These are phyloP conservation scores for Alethe diademata DNA, from an alignment of 2,113 vertebrate genomes.

Conservation along the genomic window DNA sequence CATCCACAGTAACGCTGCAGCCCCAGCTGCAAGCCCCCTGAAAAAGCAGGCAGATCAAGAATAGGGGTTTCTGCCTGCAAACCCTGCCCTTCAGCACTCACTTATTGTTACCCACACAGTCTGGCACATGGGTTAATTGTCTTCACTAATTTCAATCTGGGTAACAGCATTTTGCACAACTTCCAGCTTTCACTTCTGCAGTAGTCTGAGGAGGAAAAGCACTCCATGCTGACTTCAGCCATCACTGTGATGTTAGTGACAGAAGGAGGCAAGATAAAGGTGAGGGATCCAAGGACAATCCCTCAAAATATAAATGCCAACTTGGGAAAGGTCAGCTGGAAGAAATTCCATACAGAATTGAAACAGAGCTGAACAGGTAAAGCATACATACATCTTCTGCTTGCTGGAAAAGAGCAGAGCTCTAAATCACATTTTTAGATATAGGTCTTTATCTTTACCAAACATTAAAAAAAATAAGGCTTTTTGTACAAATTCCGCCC, in stretches of 20 bases:
- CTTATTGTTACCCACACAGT: neutral
- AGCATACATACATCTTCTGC: neutral
- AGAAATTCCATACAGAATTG: neutral
- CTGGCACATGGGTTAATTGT: neutral
- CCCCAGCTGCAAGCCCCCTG: neutral
- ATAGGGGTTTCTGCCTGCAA: neutral
- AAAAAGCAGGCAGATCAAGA: neutral
- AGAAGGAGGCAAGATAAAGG: neutral
- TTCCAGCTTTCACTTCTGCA: neutral
- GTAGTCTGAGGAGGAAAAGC: neutral
- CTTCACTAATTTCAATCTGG: neutral
- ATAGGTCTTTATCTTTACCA: rapidly evolving
- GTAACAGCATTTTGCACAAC: neutral
- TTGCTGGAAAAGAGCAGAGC: neutral
- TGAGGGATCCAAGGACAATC: neutral
- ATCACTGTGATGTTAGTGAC: neutral
- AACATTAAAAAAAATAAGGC: neutral
- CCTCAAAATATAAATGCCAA: neutral
- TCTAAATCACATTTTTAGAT: neutral
- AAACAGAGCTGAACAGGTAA: neutral
- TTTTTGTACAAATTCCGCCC: neutral
- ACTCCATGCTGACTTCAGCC: neutral
- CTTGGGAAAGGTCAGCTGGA: neutral
- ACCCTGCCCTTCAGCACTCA: neutral
- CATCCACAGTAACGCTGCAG: rapidly evolving